Base-by-base conservation (phyloP, 2,888 invertebrate genomes). In the Dusona sp. region DNA sequence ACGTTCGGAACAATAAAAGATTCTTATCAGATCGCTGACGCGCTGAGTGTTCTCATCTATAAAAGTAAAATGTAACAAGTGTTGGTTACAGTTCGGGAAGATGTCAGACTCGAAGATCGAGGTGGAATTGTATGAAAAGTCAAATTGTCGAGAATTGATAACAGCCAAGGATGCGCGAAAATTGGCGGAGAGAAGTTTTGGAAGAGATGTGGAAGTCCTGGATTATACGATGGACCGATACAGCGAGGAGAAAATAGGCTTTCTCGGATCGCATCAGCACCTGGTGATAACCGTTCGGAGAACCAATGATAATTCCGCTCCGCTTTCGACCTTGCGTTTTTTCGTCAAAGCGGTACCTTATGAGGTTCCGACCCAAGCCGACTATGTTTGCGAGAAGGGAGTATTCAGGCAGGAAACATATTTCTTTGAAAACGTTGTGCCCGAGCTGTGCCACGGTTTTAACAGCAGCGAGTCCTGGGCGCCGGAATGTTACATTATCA, bases 271-370 rank as follows among this genome's bases (percentile, higher is more conserved):
- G 4, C 92, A 93, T 81, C 85, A 88, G 11, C 89, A 88, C 22
- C 84, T 93, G 1, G 77, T 64, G 7, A 88, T 93, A 8, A 88
- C 83, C 2, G 75, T 86, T 0, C 75, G 83, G 19, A 87, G 80
- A 42, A 70, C 36, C 9, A 51, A 45, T 1, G 84, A 80, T 2
- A 65, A 68, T 29, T 75, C 74, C 48, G 22, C 64, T 68, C 29
- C 29, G 0, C 7, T 65, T 1, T 61, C 80, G 25, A 61, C 38
- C 0, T 74, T 89, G 22, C 91, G 91, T 29, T 95, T 96, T 85
- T 97, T 97, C 90, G 93, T 96, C 0, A 97, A 97, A 92, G 94
- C 95, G 9, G 93, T 96, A 78, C 96, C 97, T 0, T 93, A 93
- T 82, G 94, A 94, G 19, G 94, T 95, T 72, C 90, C 91, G 0